These are phyloP conservation scores for Morpho achilles DNA, from an alignment of 2,888 invertebrate species.

Conservation along the genomic window DNA sequence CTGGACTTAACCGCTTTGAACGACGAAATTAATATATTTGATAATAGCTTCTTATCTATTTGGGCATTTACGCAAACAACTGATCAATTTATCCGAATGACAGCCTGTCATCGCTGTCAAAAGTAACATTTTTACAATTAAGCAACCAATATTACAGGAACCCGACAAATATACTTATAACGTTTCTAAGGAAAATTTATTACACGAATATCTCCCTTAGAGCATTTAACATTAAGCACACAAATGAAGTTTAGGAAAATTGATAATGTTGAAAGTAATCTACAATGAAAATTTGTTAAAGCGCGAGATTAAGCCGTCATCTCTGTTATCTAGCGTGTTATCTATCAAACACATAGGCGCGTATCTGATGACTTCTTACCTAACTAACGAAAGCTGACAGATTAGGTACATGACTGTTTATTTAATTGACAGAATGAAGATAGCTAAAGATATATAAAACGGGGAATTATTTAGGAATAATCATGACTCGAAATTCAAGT, in stretches of 20 bases:
- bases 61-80: slow-evolving; percentile 72
- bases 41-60: slow-evolving; percentile 68
- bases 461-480: too few species aligned
- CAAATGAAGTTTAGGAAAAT: slow-evolving; percentile 21
- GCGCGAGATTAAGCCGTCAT: slow-evolving; percentile 74
- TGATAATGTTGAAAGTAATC: slow-evolving; percentile 44
- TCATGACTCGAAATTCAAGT: too few species aligned
- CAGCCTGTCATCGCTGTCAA: slow-evolving; percentile 72
- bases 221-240: slow-evolving; percentile 25
- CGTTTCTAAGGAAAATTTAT: slow-evolving; percentile 26
- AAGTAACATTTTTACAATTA: slow-evolving; percentile 74
- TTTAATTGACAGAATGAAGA: slow-evolving; percentile 11
- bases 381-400: slow-evolving; percentile 12
- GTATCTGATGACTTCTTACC: slow-evolving; percentile 14
- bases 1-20: slow-evolving; percentile 14
- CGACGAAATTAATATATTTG: slow-evolving; percentile 67
- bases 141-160: slow-evolving; percentile 65
- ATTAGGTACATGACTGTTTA: slow-evolving; percentile 11
- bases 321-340: slow-evolving; percentile 65
- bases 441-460: background rate
- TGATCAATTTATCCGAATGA: slow-evolving; percentile 73
- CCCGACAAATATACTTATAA: slow-evolving; percentile 52
- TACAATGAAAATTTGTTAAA: slow-evolving; percentile 69
- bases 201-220: slow-evolving; percentile 43
- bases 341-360: slow-evolving; percentile 50